These are phyloP conservation scores for Drosophila ananassae DNA, from an alignment of 1,140 invertebrate genomes.

Conservation along the genomic window DNA sequence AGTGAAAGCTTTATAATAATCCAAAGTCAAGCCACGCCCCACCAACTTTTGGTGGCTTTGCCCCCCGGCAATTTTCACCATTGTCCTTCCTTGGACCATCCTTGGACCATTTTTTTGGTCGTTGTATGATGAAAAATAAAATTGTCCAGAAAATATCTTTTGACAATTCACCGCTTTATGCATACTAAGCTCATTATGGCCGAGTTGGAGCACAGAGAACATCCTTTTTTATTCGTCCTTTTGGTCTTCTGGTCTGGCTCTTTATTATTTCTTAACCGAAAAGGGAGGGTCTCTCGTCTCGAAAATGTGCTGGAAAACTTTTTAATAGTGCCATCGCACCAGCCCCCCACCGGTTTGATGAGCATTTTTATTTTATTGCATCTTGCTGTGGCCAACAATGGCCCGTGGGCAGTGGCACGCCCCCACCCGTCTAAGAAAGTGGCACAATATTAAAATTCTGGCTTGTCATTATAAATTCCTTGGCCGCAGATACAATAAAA, in stretches of 20 bases:
- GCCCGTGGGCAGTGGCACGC: constrained; percentile 55
- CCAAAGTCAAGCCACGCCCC: constrained; percentile 27
- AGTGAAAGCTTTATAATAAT: constrained; percentile 55
- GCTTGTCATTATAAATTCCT: constrained; percentile 77
- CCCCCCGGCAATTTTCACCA: constrained; percentile 50
- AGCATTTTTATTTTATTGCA: constrained; percentile 79
- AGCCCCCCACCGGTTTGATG: constrained; percentile 53
- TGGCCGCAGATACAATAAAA: constrained; percentile 30
- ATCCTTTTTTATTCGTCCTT: constrained; percentile 36
- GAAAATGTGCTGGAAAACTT: constrained; percentile 58
- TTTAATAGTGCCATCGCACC: constrained; percentile 62
- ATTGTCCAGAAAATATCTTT: constrained; percentile 72
- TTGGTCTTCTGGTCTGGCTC: constrained; percentile 9
- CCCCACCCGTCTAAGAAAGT: constrained; percentile 30
- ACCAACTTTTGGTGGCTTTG: constrained; percentile 46
- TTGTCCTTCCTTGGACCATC: constrained; percentile 18
- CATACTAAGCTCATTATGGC: constrained; percentile 80
- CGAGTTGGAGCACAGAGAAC: constrained; percentile 42
- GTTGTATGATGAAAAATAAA: constrained; percentile 43
- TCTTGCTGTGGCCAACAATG: constrained; percentile 65
- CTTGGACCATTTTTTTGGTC: constrained; percentile 4
- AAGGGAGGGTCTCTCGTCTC: constrained; percentile 30
- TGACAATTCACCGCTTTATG: constrained; percentile 75
- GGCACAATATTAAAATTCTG: constrained; percentile 74
- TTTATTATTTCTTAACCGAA: constrained; percentile 46